These are phyloP conservation scores for Lichenostomus cassidix DNA, from an alignment of 2,113 vertebrate genomes.

Conservation along the genomic window DNA sequence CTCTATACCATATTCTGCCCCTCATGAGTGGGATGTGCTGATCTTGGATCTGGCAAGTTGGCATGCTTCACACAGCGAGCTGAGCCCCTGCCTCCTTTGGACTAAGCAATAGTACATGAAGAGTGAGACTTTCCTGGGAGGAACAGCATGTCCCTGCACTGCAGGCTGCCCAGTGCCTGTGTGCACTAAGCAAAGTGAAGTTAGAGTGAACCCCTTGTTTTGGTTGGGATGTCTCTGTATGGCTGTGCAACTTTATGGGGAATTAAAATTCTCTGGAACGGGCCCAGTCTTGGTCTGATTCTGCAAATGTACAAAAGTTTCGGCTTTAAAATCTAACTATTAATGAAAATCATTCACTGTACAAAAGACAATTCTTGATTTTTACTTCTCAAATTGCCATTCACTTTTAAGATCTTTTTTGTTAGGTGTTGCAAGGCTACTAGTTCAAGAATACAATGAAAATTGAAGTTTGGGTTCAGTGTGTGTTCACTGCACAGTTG, in stretches of 20 bases:
- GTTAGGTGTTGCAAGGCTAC: background rate
- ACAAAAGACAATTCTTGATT: background rate
- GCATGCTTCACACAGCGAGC: background rate
- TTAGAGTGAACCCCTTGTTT: background rate
- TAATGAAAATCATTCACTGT: background rate
- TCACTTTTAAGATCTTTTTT: background rate
- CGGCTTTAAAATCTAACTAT: background rate
- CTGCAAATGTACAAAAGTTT: slow-evolving; percentile 15
- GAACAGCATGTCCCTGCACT: fast-evolving
- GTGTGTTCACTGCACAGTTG: background rate
- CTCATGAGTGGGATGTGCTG: background rate
- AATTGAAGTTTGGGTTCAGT: background rate
- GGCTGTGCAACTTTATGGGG: background rate
- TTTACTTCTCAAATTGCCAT: background rate
- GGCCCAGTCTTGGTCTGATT: slow-evolving; percentile 34
- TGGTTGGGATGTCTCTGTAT: background rate
- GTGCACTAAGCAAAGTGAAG: background rate
- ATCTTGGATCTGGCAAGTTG: fast-evolving
- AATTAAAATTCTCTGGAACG: slow-evolving; percentile 12
- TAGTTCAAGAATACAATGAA: background rate
- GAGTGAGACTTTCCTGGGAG: background rate
- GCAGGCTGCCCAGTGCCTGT: background rate
- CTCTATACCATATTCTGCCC: background rate
- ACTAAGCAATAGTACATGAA: background rate
- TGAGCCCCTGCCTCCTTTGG: background rate